Percentiles rank a stretch among this genome's conserved stretches.
phyloP scores from a whole-genome alignment of 2,888 invertebrate species.

The Drosophila lutescens region DNA sequence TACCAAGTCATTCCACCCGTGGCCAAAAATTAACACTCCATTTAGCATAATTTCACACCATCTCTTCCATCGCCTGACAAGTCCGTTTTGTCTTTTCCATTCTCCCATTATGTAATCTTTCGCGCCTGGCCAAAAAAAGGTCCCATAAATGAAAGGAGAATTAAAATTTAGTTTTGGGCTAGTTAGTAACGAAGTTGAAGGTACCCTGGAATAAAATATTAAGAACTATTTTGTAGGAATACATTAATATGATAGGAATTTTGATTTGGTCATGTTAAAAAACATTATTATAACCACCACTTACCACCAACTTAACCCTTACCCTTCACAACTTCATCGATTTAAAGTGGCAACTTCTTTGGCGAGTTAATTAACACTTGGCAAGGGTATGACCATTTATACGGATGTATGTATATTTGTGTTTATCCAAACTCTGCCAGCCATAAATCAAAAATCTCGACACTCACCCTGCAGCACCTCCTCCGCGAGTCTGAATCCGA shows the following conservation, averaged over 20 bases:
- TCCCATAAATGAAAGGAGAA: conserved; percentile 6
- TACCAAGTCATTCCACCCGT: conserved; percentile 16
- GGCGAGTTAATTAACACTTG: conserved; percentile 33
- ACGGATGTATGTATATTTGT: conserved; percentile 21
- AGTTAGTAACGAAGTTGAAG: not conserved
- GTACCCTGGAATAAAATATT: conserved; percentile 6
- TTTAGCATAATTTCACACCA: conserved; percentile 66
- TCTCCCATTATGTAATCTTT: conserved; percentile 33
- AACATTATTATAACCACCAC: too few species aligned
- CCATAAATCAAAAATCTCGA: conserved; percentile 77
- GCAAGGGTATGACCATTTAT: conserved; percentile 19
- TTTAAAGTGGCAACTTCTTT: conserved; percentile 8
- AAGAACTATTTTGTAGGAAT: not conserved
- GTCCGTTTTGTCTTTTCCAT: conserved; percentile 38
- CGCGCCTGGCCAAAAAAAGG: conserved; percentile 2
- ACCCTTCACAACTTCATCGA: not conserved
- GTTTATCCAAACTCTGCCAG: conserved; percentile 40
- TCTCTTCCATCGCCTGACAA: conserved; percentile 21
- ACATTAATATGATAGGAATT: too few species aligned
- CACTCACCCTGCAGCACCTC: conserved; percentile 42
- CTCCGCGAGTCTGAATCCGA: conserved; percentile 32
- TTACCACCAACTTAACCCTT: not conserved
- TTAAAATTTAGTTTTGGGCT: not conserved
- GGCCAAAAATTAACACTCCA: conserved; percentile 72
- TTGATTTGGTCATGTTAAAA: too few species aligned